Evolutionary conservation across 1,140 invertebrate species (phyloP), one percentile per base, ranked within the genome.

Genomic region (Bombus polaris): DNA sequence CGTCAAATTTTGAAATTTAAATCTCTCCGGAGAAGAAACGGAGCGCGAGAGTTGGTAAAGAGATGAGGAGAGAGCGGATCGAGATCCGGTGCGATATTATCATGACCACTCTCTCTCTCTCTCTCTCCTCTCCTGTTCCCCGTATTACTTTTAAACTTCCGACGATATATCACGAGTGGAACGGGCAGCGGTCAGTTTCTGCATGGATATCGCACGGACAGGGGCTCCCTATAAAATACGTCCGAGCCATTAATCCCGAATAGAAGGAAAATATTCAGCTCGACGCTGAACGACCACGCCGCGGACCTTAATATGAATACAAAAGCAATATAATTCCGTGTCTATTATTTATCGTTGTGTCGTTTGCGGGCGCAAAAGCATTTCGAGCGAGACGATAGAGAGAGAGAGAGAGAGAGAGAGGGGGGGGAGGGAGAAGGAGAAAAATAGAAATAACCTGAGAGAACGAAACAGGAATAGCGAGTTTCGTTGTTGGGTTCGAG

Each of bases 181-280:
- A 74, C 89, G 92, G 92, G 90, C 93, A 94, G 91, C 91, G 94
- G 94, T 95, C 94, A 95, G 91, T 93, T 94, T 92, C 90, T 87
- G 91, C 91, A 90, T 89, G 91, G 88, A 93, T 92, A 93, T 87
- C 87, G 88, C 66, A 89, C 85, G 84, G 78, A 87, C 81, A 89
- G 80, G 83, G 86, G 88, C 87, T 91, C 93, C 93, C 94, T 94
- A 95, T 95, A 95, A 95, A 95, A 94, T 95, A 94, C 92, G 93
- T 95, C 92, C 94, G 87, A 95, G 93, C 94, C 94, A 95, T 95
- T 95, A 95, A 95, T 95, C 93, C 94, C 94, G 93, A 95, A 95
- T 95, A 93, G 93, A 93, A 95, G 91, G 91, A 95, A 95, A 95
- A 95, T 94, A 95, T 95, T 95, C 94, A 81, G 91, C 65, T 90